Evolutionary conservation across 2,113 vertebrate species (phyloP).

Genomic region (Dromiciops gliroides): DNA sequence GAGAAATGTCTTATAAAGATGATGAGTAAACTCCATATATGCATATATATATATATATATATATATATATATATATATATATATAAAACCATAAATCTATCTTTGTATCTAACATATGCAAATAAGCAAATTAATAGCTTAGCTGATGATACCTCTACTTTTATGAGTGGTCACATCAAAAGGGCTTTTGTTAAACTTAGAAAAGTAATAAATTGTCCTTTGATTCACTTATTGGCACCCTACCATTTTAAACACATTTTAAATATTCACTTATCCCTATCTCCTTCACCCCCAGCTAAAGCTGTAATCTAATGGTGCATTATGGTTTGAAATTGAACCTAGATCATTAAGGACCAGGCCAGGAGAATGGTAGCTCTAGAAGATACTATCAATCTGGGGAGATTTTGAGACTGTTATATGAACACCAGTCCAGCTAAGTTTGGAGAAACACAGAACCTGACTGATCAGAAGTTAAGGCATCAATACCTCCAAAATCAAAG

Average conservation of each 20-base stretch:
- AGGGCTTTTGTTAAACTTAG: neutral
- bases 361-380: neutral
- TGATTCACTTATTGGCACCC: neutral
- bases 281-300: neutral
- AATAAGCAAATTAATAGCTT: neutral
- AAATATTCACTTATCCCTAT: neutral
- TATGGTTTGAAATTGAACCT: neutral
- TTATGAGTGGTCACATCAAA: neutral
- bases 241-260: neutral
- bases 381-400: neutral
- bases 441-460: neutral
- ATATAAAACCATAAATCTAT: neutral
- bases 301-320: neutral
- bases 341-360: neutral
- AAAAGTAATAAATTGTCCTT: neutral
- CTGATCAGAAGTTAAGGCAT: neutral
- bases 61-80: neutral
- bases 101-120: neutral
- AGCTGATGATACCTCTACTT: neutral
- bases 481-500: neutral
- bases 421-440: neutral
- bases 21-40: neutral
- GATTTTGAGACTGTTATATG: neutral
- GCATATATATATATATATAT: neutral
- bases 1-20: neutral